A percentile compares a stretch with the other conserved stretches of the same genome.
These are phyloP conservation scores for Saimiri boliviensis DNA, from an alignment of 2,113 vertebrate species.

Conservation along the genomic window DNA sequence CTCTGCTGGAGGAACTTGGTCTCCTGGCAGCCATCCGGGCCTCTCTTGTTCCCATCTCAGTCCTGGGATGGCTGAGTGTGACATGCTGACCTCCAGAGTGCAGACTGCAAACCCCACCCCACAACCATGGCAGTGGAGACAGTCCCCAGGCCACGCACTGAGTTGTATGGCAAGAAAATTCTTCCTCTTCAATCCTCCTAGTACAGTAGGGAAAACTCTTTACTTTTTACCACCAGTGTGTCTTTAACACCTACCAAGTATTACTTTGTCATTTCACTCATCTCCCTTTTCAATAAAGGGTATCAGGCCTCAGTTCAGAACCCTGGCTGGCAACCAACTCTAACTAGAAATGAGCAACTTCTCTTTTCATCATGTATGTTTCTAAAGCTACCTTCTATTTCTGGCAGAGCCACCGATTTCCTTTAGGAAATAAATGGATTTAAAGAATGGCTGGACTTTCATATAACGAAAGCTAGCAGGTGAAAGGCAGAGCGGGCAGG, in stretches of 20 bases:
- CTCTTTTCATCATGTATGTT: not conserved
- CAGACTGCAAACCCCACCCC: not conserved
- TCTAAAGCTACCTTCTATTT: not conserved
- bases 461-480: not conserved
- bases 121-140: not conserved
- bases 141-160: fast-evolving
- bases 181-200: not conserved
- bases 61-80: not conserved
- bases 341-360: not conserved
- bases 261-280: not conserved
- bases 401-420: not conserved
- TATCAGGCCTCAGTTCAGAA: not conserved
- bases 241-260: not conserved
- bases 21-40: not conserved
- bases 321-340: not conserved
- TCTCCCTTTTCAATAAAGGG: not conserved
- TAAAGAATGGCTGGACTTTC: not conserved
- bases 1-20: not conserved
- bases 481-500: not conserved
- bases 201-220: not conserved
- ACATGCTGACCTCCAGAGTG: not conserved
- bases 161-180: not conserved
- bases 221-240: not conserved
- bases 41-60: not conserved
- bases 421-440: not conserved